Evolutionary conservation across 2,797 vertebrate species (phyloP).

Genomic region (Pangasius krempfi): DNA sequence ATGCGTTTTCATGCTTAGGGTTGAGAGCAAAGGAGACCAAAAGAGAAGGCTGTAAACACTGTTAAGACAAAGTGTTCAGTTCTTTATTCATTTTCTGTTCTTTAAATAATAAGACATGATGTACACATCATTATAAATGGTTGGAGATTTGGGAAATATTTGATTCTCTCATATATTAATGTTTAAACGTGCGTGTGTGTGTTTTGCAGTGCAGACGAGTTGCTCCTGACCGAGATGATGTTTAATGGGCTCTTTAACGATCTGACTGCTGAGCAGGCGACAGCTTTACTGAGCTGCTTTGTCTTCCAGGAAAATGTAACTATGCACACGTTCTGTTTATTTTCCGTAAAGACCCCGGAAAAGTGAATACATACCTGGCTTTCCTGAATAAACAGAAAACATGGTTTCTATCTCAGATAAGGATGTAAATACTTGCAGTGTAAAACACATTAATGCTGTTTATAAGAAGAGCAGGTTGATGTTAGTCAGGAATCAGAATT

Average conservation of each 20-base stretch:
- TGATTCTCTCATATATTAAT: background rate
- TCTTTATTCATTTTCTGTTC: background rate
- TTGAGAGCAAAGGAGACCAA: background rate
- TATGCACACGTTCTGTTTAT: background rate
- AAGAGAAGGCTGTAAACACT: no score
- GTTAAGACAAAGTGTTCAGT: background rate
- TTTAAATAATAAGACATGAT: background rate
- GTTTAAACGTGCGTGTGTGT: background rate
- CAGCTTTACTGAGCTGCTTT: slow-evolving; percentile 93
- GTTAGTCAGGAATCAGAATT: background rate
- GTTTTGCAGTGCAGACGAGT: slow-evolving; percentile 87
- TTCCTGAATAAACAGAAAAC: background rate
- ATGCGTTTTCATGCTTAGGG: background rate
- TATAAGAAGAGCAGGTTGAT: background rate
- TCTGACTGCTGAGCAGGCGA: slow-evolving; percentile 89
- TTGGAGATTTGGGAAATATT: background rate
- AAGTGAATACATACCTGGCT: background rate
- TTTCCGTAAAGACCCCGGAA: background rate
- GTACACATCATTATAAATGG: background rate
- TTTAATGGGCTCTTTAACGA: slow-evolving; percentile 98
- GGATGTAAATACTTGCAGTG: no score
- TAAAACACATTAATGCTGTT: background rate
- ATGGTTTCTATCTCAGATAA: background rate
- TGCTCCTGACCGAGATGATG: slow-evolving; percentile 96
- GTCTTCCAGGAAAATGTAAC: slow-evolving; percentile 98